phyloP scores from a whole-genome alignment of 2,797 vertebrate species.

The Hoplostethus atlanticus region DNA sequence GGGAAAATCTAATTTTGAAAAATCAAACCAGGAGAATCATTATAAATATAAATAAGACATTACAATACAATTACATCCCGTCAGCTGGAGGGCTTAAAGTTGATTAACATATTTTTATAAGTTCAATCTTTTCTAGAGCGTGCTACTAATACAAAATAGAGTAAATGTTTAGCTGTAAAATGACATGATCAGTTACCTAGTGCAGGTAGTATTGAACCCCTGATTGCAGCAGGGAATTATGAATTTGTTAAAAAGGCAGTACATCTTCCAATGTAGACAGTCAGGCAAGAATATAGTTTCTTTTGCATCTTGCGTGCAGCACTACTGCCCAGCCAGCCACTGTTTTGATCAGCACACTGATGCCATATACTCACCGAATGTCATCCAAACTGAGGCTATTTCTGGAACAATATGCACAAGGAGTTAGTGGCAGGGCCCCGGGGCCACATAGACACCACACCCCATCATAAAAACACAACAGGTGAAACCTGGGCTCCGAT shows the following conservation, averaged over 20 bases:
- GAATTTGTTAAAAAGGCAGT: constrained; percentile 62
- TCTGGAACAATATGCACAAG: constrained; percentile 95
- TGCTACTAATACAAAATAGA: constrained; percentile 39
- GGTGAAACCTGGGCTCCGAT: constrained; percentile 23
- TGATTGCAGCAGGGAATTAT: constrained; percentile 30
- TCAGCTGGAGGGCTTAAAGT: constrained; percentile 17
- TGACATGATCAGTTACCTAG: constrained; percentile 26
- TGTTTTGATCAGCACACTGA: constrained; percentile 80
- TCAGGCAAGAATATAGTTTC: constrained; percentile 68
- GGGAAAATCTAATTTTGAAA: neutral
- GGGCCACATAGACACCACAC: constrained; percentile 66
- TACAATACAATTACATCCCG: neutral
- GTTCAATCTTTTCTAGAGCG: neutral
- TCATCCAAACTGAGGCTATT: constrained; percentile 99
- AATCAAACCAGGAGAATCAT: neutral
- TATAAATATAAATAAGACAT: neutral
- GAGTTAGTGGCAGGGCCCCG: constrained; percentile 84
- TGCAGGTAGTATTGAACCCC: constrained; percentile 32
- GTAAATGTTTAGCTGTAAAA: constrained; percentile 6
- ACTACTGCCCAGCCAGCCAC: constrained; percentile 75
- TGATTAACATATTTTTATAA: constrained; percentile 16
- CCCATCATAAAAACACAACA: constrained; percentile 55
- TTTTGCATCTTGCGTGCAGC: constrained; percentile 70
- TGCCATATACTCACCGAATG: constrained; percentile 93
- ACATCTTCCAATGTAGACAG: constrained; percentile 51